Conservation (phyloP, 2,113 vertebrate species). For the Gorilla gorilla region DNA sequence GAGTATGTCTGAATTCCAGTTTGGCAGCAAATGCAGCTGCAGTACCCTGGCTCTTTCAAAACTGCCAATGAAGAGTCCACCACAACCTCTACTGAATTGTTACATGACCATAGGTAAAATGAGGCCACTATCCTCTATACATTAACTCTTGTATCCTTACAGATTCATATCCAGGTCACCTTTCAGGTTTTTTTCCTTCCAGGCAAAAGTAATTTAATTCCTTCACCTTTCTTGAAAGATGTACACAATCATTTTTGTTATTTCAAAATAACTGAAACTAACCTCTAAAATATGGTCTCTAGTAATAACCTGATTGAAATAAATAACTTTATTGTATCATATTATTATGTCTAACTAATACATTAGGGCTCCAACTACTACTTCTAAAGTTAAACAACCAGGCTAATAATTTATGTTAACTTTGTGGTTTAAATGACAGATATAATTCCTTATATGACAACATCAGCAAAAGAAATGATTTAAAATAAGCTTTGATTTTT, state of each 20-base stretch:
- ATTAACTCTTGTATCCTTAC: neutral
- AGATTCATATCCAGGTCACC: neutral
- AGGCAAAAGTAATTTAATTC: constrained; percentile 17
- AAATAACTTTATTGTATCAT: neutral
- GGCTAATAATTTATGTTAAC: constrained; percentile 21
- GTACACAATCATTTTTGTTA: neutral
- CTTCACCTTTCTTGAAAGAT: neutral
- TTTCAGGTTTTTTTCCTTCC: neutral
- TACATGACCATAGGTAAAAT: neutral
- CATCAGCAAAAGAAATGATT: neutral
- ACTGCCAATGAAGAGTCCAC: neutral
- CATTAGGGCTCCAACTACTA: neutral
- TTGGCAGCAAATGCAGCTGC: constrained; percentile 31
- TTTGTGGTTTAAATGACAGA: constrained; percentile 18
- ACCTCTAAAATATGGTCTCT: neutral
- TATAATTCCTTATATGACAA: neutral
- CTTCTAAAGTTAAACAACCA: constrained; percentile 33
- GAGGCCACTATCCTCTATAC: neutral
- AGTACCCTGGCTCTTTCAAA: constrained; percentile 24
- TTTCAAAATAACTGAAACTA: constrained; percentile 7
- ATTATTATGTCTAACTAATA: neutral
- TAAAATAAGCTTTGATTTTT: neutral
- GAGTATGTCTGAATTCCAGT: neutral
- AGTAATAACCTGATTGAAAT: neutral
- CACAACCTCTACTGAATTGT: neutral